Evolutionary conservation across 2,113 vertebrate genomes (phyloP).

Genomic region (Loxodonta africana): DNA sequence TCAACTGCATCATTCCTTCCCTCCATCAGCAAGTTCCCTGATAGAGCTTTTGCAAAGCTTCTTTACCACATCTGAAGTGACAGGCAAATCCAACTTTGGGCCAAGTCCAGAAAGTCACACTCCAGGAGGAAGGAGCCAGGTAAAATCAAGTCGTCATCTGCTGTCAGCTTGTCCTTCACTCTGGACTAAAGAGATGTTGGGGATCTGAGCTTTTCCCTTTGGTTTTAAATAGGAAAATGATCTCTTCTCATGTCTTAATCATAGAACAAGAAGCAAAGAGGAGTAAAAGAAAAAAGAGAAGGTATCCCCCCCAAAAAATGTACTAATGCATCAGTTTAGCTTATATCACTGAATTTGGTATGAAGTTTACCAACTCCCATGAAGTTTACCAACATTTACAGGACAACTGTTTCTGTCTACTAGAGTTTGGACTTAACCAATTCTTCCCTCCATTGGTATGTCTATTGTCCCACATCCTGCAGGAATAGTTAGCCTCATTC

Average conservation of each 20-base stretch:
- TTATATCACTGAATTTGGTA: not conserved
- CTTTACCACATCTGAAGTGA: conserved; percentile 55
- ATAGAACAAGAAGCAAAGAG: not conserved
- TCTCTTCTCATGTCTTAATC: conserved; percentile 39
- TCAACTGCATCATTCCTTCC: not conserved
- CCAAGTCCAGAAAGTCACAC: conserved; percentile 55
- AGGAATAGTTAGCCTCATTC: not conserved
- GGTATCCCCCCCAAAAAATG: not conserved
- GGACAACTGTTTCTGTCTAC: not conserved
- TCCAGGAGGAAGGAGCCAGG: conserved; percentile 36
- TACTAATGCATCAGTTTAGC: not conserved
- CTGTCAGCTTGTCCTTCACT: conserved; percentile 69
- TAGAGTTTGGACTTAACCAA: not conserved
- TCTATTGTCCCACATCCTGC: not conserved
- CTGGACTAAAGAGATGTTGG: not conserved
- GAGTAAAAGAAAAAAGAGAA: not conserved
- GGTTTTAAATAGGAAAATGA: conserved; percentile 59
- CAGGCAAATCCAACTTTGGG: conserved; percentile 46
- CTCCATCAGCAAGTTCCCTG: conserved; percentile 2
- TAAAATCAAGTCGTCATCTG: conserved; percentile 56
- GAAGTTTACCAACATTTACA: not conserved
- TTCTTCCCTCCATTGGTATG: not conserved
- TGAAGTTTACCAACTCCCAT: not conserved
- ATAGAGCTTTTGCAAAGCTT: conserved; percentile 24
- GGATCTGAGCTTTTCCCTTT: not conserved